Evolutionary conservation across 2,113 vertebrate genomes (phyloP), one percentile per base, ranked within the genome.

Genomic region (Cryptoleucopteryx plumbea): DNA sequence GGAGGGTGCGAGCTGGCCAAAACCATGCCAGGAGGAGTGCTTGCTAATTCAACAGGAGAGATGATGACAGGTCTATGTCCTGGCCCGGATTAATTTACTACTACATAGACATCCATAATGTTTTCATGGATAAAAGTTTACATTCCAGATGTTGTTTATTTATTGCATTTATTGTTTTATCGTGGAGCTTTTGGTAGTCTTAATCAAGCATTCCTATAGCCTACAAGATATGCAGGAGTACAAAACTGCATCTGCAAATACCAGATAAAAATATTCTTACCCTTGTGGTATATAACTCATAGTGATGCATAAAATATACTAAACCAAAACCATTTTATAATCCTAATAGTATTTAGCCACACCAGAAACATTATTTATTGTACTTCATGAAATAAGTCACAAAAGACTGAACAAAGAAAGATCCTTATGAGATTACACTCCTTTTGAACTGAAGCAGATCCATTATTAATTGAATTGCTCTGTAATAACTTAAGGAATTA

Each of bases 401-500:
- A 50, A 59, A 47, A 85, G 79, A 71, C 70, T 77, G 79, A 93
- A 78, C 74, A 91, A 47, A 75, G 75, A 93, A 75, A 92, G 66
- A 66, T 80, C 70, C n/a, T 93, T 83, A 83, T 79, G 67, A 96
- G 86, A 90, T 74, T 89, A 94, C 52, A 82, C 5, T 77, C 68
- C 85, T 93, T 98, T 89, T 90, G 86, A 85, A 95, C 83, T 77
- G 72, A 62, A 84, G 77, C 87, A 83, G 94, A 92, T 70, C 74
- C 71, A 55, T 81, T 95, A 93, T 96, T 94, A 88, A 93, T 94
- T 88, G 32, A 90, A 89, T 87, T 83, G 15, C 62, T 97, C 58
- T 91, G 32, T 38, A 94, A 87, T 87, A 91, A 68, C 73, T 72
- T 85, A 29, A 93, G 80, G 84, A 81, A 96, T 65, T 31, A 86